phyloP scores from a whole-genome alignment of 2,888 invertebrate species.

The Clepsis dumicolana region DNA sequence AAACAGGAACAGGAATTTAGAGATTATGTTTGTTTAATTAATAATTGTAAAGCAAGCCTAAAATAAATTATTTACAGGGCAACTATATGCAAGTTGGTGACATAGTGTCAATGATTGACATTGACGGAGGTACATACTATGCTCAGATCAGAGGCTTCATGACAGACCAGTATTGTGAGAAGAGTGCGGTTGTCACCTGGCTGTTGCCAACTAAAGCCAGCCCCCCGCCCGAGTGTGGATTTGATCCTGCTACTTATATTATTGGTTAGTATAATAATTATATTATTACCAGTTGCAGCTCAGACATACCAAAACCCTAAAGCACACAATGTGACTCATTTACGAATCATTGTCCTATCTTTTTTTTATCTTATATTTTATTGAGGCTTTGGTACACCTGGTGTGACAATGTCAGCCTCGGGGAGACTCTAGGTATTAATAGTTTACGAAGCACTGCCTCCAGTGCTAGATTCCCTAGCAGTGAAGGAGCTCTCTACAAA shows the following conservation, averaged over 20 bases:
- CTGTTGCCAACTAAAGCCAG: constrained; percentile 94
- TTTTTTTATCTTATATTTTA: too few species aligned
- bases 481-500: too few species aligned
- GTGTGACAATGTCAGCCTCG: too few species aligned
- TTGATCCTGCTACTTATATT: constrained; percentile 95
- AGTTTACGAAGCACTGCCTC: too few species aligned
- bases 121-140: constrained; percentile 92
- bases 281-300: too few species aligned
- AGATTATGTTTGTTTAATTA: background rate
- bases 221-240: constrained; percentile 91
- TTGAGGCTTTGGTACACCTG: too few species aligned
- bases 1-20: background rate
- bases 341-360: too few species aligned
- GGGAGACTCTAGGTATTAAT: too few species aligned
- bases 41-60: too few species aligned
- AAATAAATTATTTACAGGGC: constrained; percentile 76
- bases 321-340: too few species aligned
- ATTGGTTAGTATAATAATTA: constrained; percentile 87
- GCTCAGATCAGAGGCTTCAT: constrained; percentile 96
- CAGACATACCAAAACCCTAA: too few species aligned
- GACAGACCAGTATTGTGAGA: constrained; percentile 96
- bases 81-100: constrained; percentile 96
- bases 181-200: constrained; percentile 97
- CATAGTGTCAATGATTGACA: constrained; percentile 94
- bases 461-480: too few species aligned